Evolutionary conservation across 2,113 vertebrate species (phyloP).

Genomic region (Phaetusa simplex): DNA sequence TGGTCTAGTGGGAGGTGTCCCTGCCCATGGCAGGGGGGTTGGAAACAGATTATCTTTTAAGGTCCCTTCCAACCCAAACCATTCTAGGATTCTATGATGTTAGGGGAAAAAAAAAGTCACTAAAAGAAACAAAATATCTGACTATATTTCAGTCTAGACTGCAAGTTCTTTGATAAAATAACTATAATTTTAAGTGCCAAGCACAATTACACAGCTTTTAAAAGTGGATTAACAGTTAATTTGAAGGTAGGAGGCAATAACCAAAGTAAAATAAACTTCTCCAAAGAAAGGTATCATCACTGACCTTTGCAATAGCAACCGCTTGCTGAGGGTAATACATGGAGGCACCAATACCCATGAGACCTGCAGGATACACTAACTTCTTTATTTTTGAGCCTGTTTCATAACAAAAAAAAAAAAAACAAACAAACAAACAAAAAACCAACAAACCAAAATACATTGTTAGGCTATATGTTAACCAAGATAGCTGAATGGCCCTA

Average conservation of each 20-base stretch:
- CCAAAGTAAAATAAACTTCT: neutral
- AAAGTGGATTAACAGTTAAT: neutral
- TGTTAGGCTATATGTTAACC: neutral
- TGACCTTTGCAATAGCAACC: conserved; percentile 82
- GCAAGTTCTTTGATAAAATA: neutral
- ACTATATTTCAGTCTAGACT: neutral
- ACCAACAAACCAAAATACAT: neutral
- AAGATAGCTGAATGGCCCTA: neutral
- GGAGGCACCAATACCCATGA: conserved; percentile 87
- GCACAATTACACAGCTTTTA: neutral
- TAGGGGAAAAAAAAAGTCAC: neutral
- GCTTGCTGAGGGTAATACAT: conserved; percentile 93
- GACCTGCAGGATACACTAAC: conserved; percentile 81
- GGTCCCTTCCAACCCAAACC: neutral
- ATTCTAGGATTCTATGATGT: neutral
- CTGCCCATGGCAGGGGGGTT: neutral
- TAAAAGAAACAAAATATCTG: neutral
- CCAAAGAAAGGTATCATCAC: conserved; percentile 17
- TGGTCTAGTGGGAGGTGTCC: neutral
- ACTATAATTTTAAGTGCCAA: neutral
- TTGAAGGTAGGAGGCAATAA: neutral
- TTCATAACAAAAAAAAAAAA: neutral
- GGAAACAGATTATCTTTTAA: neutral
- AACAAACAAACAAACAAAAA: neutral
- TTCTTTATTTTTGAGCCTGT: conserved; percentile 90